phyloP scores from a whole-genome alignment of 1,140 invertebrate species.

The Zaprionus inermis region DNA sequence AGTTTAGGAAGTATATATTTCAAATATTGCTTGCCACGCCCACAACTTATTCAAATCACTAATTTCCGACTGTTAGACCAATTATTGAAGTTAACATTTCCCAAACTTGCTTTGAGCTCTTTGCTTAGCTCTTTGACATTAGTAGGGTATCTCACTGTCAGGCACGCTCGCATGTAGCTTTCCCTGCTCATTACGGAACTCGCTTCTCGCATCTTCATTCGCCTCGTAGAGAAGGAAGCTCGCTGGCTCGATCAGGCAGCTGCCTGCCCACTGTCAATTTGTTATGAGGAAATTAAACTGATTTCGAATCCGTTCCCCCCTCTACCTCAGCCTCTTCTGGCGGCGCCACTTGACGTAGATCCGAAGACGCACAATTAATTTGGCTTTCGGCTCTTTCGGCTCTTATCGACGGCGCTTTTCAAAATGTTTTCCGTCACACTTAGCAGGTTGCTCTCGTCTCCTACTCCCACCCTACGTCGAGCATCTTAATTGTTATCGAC shows the following conservation, averaged over 20 bases:
- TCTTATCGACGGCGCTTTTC: slow-evolving; percentile 32
- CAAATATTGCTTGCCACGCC: no score
- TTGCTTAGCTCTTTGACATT: no score
- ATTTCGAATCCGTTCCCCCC: slow-evolving; percentile 25
- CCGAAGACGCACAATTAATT: slow-evolving; percentile 74
- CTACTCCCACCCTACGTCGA: neutral
- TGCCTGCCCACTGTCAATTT: slow-evolving; percentile 47
- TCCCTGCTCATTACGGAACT: slow-evolving; percentile 37
- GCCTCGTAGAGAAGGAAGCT: slow-evolving; percentile 26
- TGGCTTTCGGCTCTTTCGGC: slow-evolving; percentile 27
- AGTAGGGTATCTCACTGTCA: no score
- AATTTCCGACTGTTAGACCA: no score
- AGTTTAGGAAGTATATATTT: no score
- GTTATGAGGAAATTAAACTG: slow-evolving; percentile 59
- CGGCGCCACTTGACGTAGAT: slow-evolving; percentile 60
- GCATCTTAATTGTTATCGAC: slow-evolving; percentile 71
- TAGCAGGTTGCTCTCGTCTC: neutral
- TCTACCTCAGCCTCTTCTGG: neutral
- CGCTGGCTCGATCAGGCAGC: slow-evolving; percentile 8
- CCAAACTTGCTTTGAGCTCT: no score
- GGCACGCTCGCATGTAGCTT: no score
- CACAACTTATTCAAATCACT: no score
- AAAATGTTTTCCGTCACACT: slow-evolving; percentile 76
- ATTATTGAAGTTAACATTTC: no score
- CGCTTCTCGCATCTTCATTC: slow-evolving; percentile 63